Percentiles rank a stretch among this genome's conserved stretches.
Evolutionary conservation across 2,797 vertebrate genomes (phyloP).

Genomic region (Champsocephalus esox): DNA sequence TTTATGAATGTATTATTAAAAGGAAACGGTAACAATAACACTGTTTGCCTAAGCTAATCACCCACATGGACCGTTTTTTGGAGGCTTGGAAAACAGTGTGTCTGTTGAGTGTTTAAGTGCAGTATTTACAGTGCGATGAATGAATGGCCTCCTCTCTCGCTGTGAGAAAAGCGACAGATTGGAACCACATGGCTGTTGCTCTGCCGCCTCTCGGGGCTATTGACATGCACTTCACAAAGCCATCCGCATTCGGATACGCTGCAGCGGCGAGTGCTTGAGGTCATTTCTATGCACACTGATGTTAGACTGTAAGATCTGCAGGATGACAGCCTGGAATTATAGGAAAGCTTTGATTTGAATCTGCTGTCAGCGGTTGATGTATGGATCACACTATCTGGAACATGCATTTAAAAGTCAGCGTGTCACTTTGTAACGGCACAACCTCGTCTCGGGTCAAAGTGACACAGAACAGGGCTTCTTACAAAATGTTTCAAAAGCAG

Average conservation of each 20-base stretch:
- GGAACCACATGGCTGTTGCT: constrained; percentile 76
- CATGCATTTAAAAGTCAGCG: constrained; percentile 53
- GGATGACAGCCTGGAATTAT: constrained; percentile 42
- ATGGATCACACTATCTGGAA: constrained; percentile 56
- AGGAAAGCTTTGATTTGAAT: constrained; percentile 57
- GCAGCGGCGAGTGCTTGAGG: constrained; percentile 42
- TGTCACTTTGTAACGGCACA: constrained; percentile 47
- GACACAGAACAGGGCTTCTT: constrained; percentile 77
- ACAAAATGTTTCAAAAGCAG: constrained; percentile 70
- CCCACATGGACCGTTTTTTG: constrained; percentile 44
- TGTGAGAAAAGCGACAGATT: constrained; percentile 78
- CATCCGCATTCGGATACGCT: constrained; percentile 55
- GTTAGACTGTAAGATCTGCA: constrained; percentile 40
- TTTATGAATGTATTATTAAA: constrained; percentile 28
- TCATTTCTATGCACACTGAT: constrained; percentile 63
- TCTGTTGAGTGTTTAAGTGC: constrained; percentile 68
- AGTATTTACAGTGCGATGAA: constrained; percentile 78
- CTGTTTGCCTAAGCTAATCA: constrained; percentile 58
- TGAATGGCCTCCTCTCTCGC: constrained; percentile 68
- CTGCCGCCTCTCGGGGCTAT: constrained; percentile 69
- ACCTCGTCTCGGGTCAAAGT: constrained; percentile 59
- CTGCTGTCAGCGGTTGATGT: constrained; percentile 51
- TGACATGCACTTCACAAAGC: constrained; percentile 77
- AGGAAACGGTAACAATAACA: constrained; percentile 32
- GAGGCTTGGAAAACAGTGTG: constrained; percentile 49